A percentile compares a stretch with the other conserved stretches of the same genome.
phyloP scores from a whole-genome alignment of 1,140 invertebrate species.

The Drosophila ogumai region DNA sequence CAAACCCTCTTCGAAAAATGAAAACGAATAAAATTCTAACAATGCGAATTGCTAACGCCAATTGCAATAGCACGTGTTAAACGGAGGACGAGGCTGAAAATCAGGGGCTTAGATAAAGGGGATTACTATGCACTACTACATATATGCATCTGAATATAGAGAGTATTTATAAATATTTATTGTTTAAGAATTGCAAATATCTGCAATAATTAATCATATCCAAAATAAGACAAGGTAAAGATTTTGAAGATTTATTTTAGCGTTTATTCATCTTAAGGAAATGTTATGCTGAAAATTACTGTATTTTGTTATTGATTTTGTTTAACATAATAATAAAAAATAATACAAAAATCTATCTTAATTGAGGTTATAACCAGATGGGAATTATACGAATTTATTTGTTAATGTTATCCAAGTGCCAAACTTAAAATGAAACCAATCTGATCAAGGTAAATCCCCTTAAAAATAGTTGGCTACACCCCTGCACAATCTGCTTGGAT shows the following conservation, averaged over 20 bases:
- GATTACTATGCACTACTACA: not conserved
- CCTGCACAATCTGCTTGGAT: constrained; percentile 9
- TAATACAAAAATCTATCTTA: not conserved
- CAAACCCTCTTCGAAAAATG: not conserved
- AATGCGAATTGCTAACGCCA: constrained; percentile 2
- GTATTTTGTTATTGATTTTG: no score
- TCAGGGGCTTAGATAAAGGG: constrained; percentile 2
- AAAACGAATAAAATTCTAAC: not conserved
- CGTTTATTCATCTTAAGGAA: not conserved
- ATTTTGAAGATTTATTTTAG: not conserved
- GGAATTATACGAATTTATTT: not conserved
- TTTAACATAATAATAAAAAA: not conserved
- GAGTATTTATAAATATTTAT: not conserved
- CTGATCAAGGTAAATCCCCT: not conserved
- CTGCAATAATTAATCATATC: no score
- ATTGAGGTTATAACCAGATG: no score
- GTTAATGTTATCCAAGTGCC: not conserved
- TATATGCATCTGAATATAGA: not conserved
- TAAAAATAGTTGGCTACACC: not conserved
- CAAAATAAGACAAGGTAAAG: no score
- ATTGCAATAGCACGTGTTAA: constrained; percentile 15
- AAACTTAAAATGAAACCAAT: not conserved
- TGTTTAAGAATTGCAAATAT: no score
- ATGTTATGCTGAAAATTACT: not conserved
- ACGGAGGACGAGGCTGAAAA: not conserved